phyloP scores from a whole-genome alignment of 2,113 vertebrate genomes.

The Platycercus adscitus region DNA sequence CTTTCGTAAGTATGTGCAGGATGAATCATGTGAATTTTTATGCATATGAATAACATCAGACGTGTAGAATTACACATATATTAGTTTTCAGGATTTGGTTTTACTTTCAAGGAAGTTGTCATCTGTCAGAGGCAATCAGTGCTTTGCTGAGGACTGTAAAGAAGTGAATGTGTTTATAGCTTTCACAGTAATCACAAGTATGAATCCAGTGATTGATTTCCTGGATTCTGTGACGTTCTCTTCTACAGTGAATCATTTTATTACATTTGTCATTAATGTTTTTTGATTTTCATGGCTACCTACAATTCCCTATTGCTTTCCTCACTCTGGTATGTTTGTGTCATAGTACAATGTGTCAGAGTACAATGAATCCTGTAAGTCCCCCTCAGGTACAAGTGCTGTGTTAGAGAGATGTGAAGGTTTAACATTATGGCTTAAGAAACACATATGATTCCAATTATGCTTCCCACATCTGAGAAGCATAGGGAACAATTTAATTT shows the following conservation, averaged over 20 bases:
- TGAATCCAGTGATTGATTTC: not conserved
- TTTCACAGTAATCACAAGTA: not conserved
- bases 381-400: not conserved
- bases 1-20: not conserved
- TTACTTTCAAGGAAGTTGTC: not conserved
- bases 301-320: not conserved
- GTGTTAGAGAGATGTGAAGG: not conserved
- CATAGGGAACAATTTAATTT: not conserved
- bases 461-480: not conserved
- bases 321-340: not conserved
- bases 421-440: not conserved
- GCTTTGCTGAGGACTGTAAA: not conserved
- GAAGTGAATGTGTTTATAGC: not conserved
- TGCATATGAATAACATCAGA: not conserved
- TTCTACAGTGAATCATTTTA: not conserved
- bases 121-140: not conserved
- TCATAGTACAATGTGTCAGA: not conserved
- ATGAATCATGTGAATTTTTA: not conserved
- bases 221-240: not conserved
- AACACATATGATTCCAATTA: rapidly evolving
- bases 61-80: not conserved
- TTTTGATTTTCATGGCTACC: not conserved
- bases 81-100: not conserved
- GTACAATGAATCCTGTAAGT: not conserved
- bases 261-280: not conserved